These are phyloP conservation scores for Physocephala rufipes DNA, from an alignment of 2,888 invertebrate species.

Conservation along the genomic window DNA sequence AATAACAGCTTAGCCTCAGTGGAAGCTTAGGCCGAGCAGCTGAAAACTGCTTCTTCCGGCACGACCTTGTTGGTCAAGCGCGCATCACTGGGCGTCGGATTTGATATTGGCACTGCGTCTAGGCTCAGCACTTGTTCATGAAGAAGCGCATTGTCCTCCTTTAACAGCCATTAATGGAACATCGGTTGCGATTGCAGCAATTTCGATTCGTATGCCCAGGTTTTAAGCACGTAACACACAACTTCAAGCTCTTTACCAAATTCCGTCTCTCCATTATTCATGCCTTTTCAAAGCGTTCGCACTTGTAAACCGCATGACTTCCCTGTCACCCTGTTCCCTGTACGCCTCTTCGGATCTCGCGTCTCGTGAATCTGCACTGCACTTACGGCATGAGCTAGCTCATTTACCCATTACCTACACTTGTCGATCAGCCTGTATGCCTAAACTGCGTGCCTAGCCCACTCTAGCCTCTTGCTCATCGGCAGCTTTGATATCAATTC, in stretches of 20 bases:
- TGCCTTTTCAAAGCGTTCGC: conserved; percentile 18
- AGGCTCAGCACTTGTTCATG: neutral
- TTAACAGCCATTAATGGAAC: no score
- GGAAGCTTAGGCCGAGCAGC: neutral
- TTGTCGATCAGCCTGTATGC: neutral
- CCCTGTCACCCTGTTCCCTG: conserved; percentile 26
- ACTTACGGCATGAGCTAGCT: conserved; percentile 40
- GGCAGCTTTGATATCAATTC: conserved; percentile 41
- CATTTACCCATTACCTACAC: conserved; percentile 40
- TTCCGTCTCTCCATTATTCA: conserved; percentile 27
- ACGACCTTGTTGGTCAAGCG: neutral
- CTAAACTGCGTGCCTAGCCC: conserved; percentile 12
- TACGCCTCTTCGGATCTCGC: conserved; percentile 9
- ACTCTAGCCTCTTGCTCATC: conserved; percentile 38
- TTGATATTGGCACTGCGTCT: neutral
- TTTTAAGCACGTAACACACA: conserved; percentile 24
- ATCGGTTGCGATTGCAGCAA: no score
- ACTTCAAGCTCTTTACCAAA: conserved; percentile 19
- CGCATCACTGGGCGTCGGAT: no score
- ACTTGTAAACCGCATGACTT: conserved; percentile 29
- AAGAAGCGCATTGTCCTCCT: neutral
- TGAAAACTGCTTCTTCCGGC: neutral
- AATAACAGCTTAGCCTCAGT: neutral
- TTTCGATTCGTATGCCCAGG: conserved; percentile 24
- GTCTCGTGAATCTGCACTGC: conserved; percentile 15